Evolutionary conservation across 2,797 vertebrate species (phyloP).

Genomic region (Oreonectes daqikongensis): DNA sequence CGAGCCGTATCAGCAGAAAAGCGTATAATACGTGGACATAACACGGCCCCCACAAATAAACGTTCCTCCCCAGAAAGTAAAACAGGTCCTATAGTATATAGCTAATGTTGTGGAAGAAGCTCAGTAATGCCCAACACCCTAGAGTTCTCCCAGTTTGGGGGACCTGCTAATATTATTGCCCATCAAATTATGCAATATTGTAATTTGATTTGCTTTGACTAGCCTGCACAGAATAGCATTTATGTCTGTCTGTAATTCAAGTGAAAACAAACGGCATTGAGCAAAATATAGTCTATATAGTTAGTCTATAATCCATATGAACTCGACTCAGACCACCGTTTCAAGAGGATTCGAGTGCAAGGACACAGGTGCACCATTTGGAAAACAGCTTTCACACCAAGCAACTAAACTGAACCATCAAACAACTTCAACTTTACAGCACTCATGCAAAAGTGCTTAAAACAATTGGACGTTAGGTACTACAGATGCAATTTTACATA

Average conservation of each 20-base stretch:
- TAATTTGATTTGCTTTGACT: neutral
- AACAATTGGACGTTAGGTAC: neutral
- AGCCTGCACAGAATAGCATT: neutral
- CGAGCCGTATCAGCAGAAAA: constrained; percentile 53
- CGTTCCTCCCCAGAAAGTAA: constrained; percentile 38
- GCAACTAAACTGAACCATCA: neutral
- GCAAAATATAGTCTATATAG: too few relatives aligned
- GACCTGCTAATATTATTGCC: neutral
- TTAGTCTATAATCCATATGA: too few relatives aligned
- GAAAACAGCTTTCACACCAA: neutral
- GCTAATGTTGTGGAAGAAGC: neutral
- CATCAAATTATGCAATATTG: neutral
- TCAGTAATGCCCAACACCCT: neutral
- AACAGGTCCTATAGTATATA: neutral
- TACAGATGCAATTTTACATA: neutral
- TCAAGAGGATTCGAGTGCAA: neutral
- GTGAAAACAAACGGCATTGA: neutral
- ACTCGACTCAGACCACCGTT: neutral
- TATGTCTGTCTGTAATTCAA: neutral
- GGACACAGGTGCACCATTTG: neutral
- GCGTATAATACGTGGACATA: constrained; percentile 24
- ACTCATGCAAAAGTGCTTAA: neutral
- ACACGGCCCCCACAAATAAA: constrained; percentile 45
- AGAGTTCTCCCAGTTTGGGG: too few relatives aligned
- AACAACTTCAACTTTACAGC: neutral